These are phyloP conservation scores for Hypocryptadius cinnamomeus DNA, from an alignment of 2,113 vertebrate species.

Conservation along the genomic window DNA sequence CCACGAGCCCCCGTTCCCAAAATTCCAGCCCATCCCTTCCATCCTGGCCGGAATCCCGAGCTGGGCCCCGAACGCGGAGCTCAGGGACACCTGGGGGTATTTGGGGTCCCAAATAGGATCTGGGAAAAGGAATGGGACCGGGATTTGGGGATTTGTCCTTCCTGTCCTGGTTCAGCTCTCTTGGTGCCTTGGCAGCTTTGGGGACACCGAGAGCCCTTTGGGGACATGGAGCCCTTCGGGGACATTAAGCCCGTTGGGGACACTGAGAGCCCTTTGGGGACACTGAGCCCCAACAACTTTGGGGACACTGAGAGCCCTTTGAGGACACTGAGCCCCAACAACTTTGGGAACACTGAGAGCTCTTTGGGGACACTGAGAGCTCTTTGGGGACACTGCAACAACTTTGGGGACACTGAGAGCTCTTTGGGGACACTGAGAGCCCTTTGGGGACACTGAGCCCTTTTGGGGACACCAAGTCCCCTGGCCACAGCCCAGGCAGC, in stretches of 20 bases:
- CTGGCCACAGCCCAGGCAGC: background rate
- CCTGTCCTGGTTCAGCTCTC: background rate
- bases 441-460: background rate
- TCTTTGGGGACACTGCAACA: background rate
- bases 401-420: background rate
- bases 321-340: no score
- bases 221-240: no score
- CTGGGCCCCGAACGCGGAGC: accelerated
- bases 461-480: background rate
- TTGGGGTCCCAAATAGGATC: background rate
- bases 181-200: accelerated
- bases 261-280: background rate
- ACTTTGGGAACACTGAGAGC: no score
- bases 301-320: background rate
- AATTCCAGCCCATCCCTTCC: background rate
- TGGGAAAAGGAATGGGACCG: accelerated
- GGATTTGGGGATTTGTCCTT: background rate
- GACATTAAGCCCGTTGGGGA: background rate
- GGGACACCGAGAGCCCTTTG: no score
- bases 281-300: background rate
- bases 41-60: accelerated
- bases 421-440: background rate
- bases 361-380: background rate
- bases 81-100: accelerated
- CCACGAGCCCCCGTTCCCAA: background rate